phyloP scores from a whole-genome alignment of 2,113 vertebrate genomes.

The Oncorhynchus clarkii region DNA sequence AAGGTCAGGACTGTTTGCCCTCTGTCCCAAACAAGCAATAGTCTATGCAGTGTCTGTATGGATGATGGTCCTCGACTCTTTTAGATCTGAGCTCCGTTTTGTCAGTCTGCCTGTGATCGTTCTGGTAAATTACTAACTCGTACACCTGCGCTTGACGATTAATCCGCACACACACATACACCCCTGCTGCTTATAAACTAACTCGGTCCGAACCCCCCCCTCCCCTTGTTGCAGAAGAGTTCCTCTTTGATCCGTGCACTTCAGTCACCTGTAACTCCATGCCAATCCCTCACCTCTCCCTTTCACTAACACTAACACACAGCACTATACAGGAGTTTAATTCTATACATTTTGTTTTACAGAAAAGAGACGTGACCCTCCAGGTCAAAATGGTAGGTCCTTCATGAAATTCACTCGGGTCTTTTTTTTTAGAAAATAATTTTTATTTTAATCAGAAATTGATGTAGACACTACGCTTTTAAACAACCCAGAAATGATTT shows the following conservation, averaged over 20 bases:
- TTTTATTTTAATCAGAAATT: background rate
- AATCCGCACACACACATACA: background rate
- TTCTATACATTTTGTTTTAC: conserved; percentile 70
- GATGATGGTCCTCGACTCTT: too few species aligned
- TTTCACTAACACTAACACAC: conserved; percentile 36
- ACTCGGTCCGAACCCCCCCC: background rate
- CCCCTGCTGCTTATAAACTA: background rate
- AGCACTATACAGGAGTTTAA: conserved; percentile 34
- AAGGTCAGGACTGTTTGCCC: too few species aligned
- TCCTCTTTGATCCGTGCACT: background rate
- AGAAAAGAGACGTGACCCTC: conserved; percentile 77
- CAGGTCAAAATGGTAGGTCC: conserved; percentile 73
- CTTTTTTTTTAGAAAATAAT: background rate
- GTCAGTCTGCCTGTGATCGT: background rate
- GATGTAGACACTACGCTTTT: background rate
- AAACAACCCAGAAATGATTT: background rate
- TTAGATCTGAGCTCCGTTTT: background rate
- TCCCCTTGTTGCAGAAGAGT: background rate
- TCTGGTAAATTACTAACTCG: background rate
- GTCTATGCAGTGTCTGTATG: too few species aligned
- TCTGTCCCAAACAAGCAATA: too few species aligned
- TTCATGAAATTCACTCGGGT: conserved; percentile 9
- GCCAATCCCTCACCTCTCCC: background rate
- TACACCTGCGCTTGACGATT: background rate
- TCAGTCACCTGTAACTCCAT: conserved; percentile 12